Evolutionary conservation across 2,113 vertebrate genomes (phyloP), one percentile per base, ranked within the genome.

Genomic region (Paradisaea rubra): DNA sequence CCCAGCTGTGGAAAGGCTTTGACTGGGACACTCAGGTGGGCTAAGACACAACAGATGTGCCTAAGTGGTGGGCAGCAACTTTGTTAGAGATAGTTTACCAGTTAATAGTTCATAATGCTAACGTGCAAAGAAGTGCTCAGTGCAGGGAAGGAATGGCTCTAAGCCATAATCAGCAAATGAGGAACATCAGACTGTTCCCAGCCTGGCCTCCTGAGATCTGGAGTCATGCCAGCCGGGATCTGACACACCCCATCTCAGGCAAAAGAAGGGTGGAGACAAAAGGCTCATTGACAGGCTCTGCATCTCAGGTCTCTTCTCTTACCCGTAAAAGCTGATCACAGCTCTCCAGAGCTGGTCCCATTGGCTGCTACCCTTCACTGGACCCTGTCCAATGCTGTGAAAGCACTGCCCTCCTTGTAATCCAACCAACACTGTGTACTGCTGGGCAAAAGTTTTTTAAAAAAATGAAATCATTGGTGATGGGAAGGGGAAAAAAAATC

Each of bases 141-240:
- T 6, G 57, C 6, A 21, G 70, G 49, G 7, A 57, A 83, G 50
- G 80, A 85, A 85, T 52, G 69, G 52, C 65, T 89, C 63, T 76
- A 65, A 91, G 45, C 69, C 69, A 76, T 59, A 60, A 50, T 8
- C 18, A 16, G 73, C 61, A 94, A 96, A 93, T 69, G 53, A 52
- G 61, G 81, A 94, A 64, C 61, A 86, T 71, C 73, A 87, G 60
- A 52, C 31, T 72, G 1, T 57, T 89, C 73, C 65, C 81, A 86
- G 70, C 42, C 59, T 54, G 78, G 81, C 66, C 59, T 91, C 77
- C 47, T 57, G 81, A 94, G 76, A 87, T 79, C 65, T 89, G 89
- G 78, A 89, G 33, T 50, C 2, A 0, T 24, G 77, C 61, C 84
- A 91, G 53, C 49, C 1, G 2, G 50, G 57, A 65, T 82, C 78